Evolutionary conservation across 2,797 vertebrate genomes (phyloP).

Genomic region (Gephyroberyx darwinii): DNA sequence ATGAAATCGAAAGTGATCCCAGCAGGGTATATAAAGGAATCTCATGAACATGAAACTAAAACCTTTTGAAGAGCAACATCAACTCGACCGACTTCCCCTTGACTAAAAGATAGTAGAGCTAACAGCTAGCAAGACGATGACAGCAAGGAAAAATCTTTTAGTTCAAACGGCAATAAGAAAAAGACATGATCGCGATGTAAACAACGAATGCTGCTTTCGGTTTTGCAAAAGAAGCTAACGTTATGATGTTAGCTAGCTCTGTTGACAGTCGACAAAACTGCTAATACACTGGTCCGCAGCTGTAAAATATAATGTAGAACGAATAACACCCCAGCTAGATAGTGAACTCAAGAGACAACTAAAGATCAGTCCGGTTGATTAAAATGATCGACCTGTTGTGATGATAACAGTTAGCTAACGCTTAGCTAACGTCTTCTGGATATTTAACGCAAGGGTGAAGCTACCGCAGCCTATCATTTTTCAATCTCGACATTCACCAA

Average conservation of each 20-base stretch:
- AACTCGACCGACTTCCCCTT: background rate
- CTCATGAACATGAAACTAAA: slow-evolving; percentile 37
- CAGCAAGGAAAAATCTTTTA: background rate
- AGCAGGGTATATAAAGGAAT: slow-evolving; percentile 52
- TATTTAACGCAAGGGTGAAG: slow-evolving; percentile 60
- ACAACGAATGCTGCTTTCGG: slow-evolving; percentile 48
- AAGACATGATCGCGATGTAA: slow-evolving; percentile 41
- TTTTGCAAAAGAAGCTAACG: slow-evolving; percentile 53
- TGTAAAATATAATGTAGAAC: background rate
- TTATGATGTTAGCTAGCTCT: slow-evolving; percentile 55
- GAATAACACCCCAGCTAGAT: background rate
- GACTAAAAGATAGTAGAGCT: background rate
- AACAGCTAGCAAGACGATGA: background rate
- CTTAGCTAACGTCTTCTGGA: slow-evolving; percentile 64
- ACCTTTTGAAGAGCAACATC: background rate
- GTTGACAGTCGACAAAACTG: slow-evolving; percentile 30
- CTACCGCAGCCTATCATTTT: slow-evolving; percentile 51
- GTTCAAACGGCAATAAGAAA: background rate
- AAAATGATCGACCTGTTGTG: slow-evolving; percentile 44
- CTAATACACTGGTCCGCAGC: background rate
- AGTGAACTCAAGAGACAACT: background rate
- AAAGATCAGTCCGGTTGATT: background rate
- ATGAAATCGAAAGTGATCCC: slow-evolving; percentile 51
- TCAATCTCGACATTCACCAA: slow-evolving; percentile 44
- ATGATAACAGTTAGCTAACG: slow-evolving; percentile 66